A percentile compares a stretch with the other conserved stretches of the same genome.
phyloP scores from a whole-genome alignment of 2,113 vertebrate genomes.

The Pachycephala philippinensis region DNA sequence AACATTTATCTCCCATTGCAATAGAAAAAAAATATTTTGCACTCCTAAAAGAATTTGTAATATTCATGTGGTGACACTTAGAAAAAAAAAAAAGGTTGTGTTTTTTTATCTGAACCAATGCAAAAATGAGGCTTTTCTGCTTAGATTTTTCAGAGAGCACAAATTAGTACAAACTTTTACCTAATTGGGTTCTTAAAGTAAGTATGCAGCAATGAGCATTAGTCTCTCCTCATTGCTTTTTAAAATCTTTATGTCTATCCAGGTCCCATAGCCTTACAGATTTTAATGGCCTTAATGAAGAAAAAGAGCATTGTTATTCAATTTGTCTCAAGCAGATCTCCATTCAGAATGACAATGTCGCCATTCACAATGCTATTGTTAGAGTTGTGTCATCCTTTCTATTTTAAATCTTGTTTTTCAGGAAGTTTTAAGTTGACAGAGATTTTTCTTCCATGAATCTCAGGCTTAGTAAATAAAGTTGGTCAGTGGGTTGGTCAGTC shows the following conservation, averaged over 20 bases:
- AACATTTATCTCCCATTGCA: not conserved
- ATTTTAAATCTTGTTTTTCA: constrained; percentile 17
- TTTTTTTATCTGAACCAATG: not conserved
- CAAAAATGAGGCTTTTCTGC: not conserved
- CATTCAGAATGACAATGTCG: constrained; percentile 12
- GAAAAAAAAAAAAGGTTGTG: not conserved
- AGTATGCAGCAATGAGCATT: not conserved
- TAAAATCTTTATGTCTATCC: constrained; percentile 19
- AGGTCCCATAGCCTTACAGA: constrained; percentile 27
- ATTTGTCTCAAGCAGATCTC: constrained; percentile 10
- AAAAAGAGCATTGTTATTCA: constrained; percentile 51
- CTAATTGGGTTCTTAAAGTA: constrained; percentile 30
- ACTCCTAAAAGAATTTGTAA: constrained; percentile 16
- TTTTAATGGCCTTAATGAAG: constrained; percentile 45
- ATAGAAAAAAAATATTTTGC: not conserved
- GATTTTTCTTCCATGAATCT: not conserved
- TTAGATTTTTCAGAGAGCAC: constrained; percentile 11
- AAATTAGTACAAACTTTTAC: constrained; percentile 40
- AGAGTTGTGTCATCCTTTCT: not conserved
- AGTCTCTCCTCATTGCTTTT: constrained; percentile 35
- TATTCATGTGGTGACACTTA: constrained; percentile 25
- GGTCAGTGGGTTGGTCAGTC: not conserved
- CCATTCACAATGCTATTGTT: constrained; percentile 20
- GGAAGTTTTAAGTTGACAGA: not conserved
- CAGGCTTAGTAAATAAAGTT: not conserved